Percentiles rank a stretch among this genome's conserved stretches.
Conservation (phyloP, 1,140 invertebrate species). For the Drosophila nannoptera region DNA sequence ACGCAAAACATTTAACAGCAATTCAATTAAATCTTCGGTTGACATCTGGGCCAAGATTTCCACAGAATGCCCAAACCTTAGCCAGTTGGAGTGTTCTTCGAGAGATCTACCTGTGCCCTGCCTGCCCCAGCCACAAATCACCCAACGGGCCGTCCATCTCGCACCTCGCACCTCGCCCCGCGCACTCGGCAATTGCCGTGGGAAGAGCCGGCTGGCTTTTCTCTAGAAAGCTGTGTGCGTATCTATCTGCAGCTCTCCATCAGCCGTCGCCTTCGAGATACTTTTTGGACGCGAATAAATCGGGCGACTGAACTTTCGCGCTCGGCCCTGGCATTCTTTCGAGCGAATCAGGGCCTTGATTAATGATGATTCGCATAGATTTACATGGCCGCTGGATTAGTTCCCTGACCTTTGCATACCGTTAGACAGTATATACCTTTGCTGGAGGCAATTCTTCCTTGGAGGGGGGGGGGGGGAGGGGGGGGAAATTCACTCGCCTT, state of each 20-base stretch:
- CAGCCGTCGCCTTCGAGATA: neutral
- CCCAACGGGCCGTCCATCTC: slow-evolving; percentile 7
- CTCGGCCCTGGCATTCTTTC: too few species aligned
- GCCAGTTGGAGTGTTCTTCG: slow-evolving; percentile 2
- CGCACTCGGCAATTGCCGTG: slow-evolving; percentile 26
- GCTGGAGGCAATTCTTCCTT: too few species aligned
- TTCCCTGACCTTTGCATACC: too few species aligned
- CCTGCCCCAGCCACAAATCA: neutral
- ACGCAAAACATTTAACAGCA: slow-evolving; percentile 63
- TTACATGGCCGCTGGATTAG: too few species aligned
- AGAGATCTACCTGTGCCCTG: too few species aligned
- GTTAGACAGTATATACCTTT: too few species aligned
- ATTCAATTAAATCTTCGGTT: slow-evolving; percentile 68
- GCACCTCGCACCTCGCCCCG: too few species aligned
- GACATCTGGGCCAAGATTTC: slow-evolving; percentile 57
- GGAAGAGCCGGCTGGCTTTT: slow-evolving; percentile 4
- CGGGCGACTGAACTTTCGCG: neutral
- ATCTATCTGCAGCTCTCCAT: neutral
- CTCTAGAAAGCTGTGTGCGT: slow-evolving; percentile 9
- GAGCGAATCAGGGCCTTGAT: too few species aligned
- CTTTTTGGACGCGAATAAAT: neutral
- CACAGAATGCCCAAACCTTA: slow-evolving; percentile 39
- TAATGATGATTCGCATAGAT: too few species aligned
- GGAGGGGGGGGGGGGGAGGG: too few species aligned
- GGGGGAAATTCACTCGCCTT: slow-evolving; percentile 7